These are phyloP conservation scores for Panorpa germanica DNA, from an alignment of 2,888 invertebrate species.

Conservation along the genomic window DNA sequence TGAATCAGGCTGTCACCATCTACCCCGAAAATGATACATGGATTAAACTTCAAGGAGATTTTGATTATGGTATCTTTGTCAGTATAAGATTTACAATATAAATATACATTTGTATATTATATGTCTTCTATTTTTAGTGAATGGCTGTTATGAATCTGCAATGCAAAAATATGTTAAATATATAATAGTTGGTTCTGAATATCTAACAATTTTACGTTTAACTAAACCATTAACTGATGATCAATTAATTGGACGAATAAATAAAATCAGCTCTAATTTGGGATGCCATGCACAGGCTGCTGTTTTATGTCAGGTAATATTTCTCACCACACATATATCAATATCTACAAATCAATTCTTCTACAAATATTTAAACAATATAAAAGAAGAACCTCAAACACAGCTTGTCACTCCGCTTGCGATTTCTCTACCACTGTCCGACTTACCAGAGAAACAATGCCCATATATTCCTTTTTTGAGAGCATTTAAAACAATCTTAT, in stretches of 20 bases:
- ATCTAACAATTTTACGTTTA: slow-evolving; percentile 59
- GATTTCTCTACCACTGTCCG: too few relatives aligned
- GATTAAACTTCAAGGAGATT: slow-evolving; percentile 58
- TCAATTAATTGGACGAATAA: slow-evolving; percentile 64
- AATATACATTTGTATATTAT: slow-evolving; percentile 5
- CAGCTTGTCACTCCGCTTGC: too few relatives aligned
- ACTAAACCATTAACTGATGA: slow-evolving; percentile 64
- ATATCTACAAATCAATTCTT: too few relatives aligned
- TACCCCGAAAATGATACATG: slow-evolving; percentile 63
- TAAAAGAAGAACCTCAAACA: too few relatives aligned
- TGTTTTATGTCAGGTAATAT: slow-evolving; percentile 62
- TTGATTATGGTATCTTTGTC: slow-evolving; percentile 42
- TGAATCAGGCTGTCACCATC: slow-evolving; percentile 57
- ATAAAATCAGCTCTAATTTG: slow-evolving; percentile 74
- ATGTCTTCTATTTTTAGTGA: slow-evolving; percentile 24
- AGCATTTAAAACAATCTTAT: too few relatives aligned
- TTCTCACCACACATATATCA: too few relatives aligned
- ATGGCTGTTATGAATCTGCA: slow-evolving; percentile 53
- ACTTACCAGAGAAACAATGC: too few relatives aligned
- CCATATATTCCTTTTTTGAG: too few relatives aligned
- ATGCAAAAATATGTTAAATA: slow-evolving; percentile 77
- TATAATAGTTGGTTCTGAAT: slow-evolving; percentile 66
- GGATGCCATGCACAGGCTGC: slow-evolving; percentile 82
- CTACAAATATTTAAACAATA: too few relatives aligned
- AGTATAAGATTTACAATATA: slow-evolving; percentile 3